phyloP scores from a whole-genome alignment of 1,140 invertebrate genomes.

The Rhyzopertha dominica region DNA sequence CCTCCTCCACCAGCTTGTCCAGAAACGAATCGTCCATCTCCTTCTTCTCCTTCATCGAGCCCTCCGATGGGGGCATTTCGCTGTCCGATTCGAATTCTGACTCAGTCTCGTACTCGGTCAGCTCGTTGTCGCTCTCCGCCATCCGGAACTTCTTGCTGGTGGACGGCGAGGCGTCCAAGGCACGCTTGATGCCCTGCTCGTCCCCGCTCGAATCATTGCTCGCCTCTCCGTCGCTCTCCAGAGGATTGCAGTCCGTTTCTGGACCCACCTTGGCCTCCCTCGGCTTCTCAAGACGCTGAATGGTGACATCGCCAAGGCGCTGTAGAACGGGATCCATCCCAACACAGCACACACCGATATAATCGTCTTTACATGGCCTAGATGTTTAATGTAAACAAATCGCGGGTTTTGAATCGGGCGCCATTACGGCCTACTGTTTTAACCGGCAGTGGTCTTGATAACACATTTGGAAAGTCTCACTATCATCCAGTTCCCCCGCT shows the following conservation, averaged over 20 bases:
- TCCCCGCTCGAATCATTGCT: constrained; percentile 28
- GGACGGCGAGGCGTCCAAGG: too few species aligned
- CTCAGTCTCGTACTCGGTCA: constrained; percentile 38
- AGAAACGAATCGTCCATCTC: constrained; percentile 26
- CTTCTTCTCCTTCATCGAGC: constrained; percentile 17
- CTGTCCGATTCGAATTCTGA: constrained; percentile 36
- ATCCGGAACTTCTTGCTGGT: neutral
- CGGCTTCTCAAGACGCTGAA: constrained; percentile 41
- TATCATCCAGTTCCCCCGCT: too few species aligned
- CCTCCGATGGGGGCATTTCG: constrained; percentile 21
- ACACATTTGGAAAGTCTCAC: too few species aligned
- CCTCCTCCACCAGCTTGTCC: constrained; percentile 33
- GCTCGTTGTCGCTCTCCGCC: constrained; percentile 32
- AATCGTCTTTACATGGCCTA: too few species aligned
- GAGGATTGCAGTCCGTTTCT: constrained; percentile 20
- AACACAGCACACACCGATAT: too few species aligned
- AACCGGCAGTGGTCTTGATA: too few species aligned
- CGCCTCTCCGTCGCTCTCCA: constrained; percentile 24
- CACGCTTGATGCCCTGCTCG: constrained; percentile 33
- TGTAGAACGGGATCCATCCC: constrained; percentile 43
- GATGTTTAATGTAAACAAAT: too few species aligned
- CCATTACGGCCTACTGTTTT: too few species aligned
- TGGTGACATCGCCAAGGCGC: constrained; percentile 42
- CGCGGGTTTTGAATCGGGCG: too few species aligned
- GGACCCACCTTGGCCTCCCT: constrained; percentile 32